Base-by-base conservation (phyloP, 2,888 invertebrate species). In the Drosophila recens region DNA sequence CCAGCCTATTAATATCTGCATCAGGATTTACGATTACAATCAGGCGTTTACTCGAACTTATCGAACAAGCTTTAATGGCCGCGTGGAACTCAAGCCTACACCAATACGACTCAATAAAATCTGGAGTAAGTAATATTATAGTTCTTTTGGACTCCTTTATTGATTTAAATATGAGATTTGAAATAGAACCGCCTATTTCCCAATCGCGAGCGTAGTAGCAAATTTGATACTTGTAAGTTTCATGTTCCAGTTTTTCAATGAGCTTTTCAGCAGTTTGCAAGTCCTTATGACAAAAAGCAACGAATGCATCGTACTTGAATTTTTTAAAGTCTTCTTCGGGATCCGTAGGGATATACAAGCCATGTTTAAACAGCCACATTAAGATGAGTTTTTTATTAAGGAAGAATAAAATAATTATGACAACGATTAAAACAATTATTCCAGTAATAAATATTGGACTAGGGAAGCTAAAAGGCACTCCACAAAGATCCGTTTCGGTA, bases 171-270 rank as follows among this genome's bases (percentile, higher is more conserved):
- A 56, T 56, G 33, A 20, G 20, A 20, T 20, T 20, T 20, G 45
- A 10, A 23, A 56, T 56, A 1, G 10, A 9, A 3, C 9, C 5
- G 1, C 56, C 56, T 34, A 3, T 2, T 6, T 23, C 0, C 56
- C 56, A 56, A 20, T 56, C 23, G 9, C 56, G 56, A 33, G 34
- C 10, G n/a, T 56, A 56, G n/a, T n/a, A 36, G n/a, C 56, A 56
- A 13, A 45, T 1, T 23, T 23, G 36, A 34, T 45, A 45, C 10
- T 43, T 45, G 4, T 11, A 9, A 15, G 10, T 0, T 6, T 23
- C 34, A 3, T 36, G 36, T 4, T 56, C 56, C 15, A 56, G 45
- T 9, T 10, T 3, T 10, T 36, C 23, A 1, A 56, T 6, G 9
- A 13, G 43, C 2, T 34, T n/a, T 13, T 20, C n/a, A 3, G 20